Evolutionary conservation across 2,113 vertebrate species (phyloP).

Genomic region (Sclerurus mexicanus): DNA sequence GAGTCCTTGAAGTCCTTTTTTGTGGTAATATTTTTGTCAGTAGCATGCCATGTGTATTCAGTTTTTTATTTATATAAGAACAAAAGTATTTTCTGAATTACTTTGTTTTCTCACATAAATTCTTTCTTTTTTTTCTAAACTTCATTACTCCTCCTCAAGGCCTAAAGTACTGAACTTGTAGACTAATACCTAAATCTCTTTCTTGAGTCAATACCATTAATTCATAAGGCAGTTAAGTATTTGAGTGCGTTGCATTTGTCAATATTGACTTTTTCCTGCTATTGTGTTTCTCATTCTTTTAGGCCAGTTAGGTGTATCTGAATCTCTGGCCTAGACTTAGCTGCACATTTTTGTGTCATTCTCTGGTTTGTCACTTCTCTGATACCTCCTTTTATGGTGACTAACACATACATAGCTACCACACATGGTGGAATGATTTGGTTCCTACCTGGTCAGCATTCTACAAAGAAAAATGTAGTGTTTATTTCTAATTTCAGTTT

Average conservation of each 20-base stretch:
- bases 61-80: conserved; percentile 2
- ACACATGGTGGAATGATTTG: background rate
- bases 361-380: background rate
- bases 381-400: background rate
- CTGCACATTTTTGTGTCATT: background rate
- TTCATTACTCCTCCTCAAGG: background rate
- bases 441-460: background rate
- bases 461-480: background rate
- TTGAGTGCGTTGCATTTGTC: conserved; percentile 23
- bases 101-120: conserved; percentile 2
- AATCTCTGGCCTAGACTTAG: background rate
- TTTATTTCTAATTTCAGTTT: background rate
- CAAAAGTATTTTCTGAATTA: conserved; percentile 2
- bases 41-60: background rate
- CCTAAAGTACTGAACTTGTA: background rate
- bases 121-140: background rate
- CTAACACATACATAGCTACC: background rate
- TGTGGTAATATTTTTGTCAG: conserved; percentile 23
- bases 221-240: conserved; percentile 3
- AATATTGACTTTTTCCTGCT: conserved; percentile 38
- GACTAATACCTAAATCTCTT: background rate
- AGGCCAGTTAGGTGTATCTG: background rate
- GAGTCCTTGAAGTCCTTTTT: conserved; percentile 17
- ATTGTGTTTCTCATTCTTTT: conserved; percentile 9
- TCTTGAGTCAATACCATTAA: conserved; percentile 55